These are phyloP conservation scores for Andricus quercusramuli DNA, from an alignment of 2,888 invertebrate genomes.

Conservation along the genomic window DNA sequence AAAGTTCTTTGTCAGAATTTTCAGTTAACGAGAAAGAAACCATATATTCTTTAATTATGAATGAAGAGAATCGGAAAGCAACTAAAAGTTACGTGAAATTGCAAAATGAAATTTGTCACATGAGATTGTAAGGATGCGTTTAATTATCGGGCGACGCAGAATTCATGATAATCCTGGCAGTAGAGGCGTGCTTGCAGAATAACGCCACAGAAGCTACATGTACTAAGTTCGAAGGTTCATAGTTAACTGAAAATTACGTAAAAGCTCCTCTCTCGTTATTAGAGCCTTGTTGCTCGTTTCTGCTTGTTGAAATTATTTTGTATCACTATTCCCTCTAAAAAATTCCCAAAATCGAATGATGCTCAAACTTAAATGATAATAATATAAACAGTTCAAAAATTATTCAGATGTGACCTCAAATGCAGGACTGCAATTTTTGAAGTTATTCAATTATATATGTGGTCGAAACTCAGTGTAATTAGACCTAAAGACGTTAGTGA, in stretches of 20 bases:
- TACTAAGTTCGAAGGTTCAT: conserved; percentile 43
- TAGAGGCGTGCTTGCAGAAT: not conserved
- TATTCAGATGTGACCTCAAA: no score
- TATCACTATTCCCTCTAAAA: not conserved
- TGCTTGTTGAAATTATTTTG: conserved; percentile 45
- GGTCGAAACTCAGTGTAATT: no score
- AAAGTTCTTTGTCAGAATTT: not conserved
- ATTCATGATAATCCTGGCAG: not conserved
- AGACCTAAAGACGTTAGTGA: no score
- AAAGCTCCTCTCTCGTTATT: conserved; percentile 55
- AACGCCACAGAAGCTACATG: not conserved
- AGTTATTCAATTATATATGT: no score
- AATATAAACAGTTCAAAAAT: not conserved
- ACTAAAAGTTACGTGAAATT: not conserved
- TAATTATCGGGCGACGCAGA: not conserved
- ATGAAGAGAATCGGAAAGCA: not conserved
- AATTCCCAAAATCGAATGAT: not conserved
- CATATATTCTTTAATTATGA: not conserved
- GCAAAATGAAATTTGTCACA: not conserved
- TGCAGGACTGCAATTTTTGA: no score
- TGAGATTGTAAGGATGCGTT: not conserved
- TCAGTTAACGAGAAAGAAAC: not conserved
- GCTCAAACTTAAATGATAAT: not conserved
- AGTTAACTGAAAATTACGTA: conserved; percentile 53
- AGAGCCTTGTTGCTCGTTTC: conserved; percentile 41